Base-by-base conservation (phyloP, 2,797 vertebrate genomes). In the Lepus oiostolus region DNA sequence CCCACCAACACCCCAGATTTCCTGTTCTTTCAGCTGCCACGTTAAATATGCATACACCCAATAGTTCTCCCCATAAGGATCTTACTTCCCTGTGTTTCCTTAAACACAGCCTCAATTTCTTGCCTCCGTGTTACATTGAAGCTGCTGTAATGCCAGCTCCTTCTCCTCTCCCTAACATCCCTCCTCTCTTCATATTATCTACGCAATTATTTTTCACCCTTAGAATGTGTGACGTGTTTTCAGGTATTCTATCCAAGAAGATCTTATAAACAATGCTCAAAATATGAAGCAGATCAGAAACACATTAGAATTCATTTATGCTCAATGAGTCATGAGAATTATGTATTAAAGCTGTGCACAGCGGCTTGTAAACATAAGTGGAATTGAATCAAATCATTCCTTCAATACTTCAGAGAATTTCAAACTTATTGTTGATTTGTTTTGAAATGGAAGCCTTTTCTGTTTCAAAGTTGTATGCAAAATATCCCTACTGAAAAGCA, bases 261-360 rank as follows among this genome's bases (percentile, higher is more conserved):
- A 84, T 58, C 16, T 35, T 52, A 5, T 2, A 72, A 21, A 21
- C 63, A 85, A 60, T 30, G 28, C 4, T 95, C 62, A 76, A 93
- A 76, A 67, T 72, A 17, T 14, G 50, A 71, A 91, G 82, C 70
- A 92, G 60, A 74, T 71, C 10, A 70, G 63, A 79, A 35, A 47
- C 35, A 82, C 54, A 28, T 47, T 50, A 81, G 62, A 86, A 90
- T 89, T 89, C 65, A 85, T 71, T 89, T 84, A 91, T 35, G 26
- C 63, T 82, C 62, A 47, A 35, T 52, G 42, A 96, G 72, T 89
- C 88, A 88, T 77, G 76, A 95, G 70, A 94, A 87, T 70, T 72
- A 84, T 21, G 28, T 85, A 82, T 75, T 50, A 86, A 90, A 87
- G 42, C 52, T 87, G 58, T 52, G 42, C 42, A 38, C 19, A 24